phyloP scores from a whole-genome alignment of 2,113 vertebrate genomes.

The Petrocephalus microphthalmus region DNA sequence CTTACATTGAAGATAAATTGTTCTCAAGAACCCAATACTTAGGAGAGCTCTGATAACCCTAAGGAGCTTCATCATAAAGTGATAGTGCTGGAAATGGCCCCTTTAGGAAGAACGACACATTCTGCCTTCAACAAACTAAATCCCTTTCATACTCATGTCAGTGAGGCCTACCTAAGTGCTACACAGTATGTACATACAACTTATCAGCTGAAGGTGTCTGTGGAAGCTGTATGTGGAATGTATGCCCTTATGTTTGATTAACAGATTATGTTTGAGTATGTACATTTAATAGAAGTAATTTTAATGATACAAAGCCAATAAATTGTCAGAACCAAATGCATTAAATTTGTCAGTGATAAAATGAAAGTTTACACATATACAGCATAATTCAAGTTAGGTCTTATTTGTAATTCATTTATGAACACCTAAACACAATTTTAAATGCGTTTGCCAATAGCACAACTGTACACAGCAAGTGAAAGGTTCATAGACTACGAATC shows the following conservation, averaged over 20 bases:
- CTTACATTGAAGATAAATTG: neutral
- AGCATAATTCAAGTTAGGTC: neutral
- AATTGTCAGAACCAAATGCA: neutral
- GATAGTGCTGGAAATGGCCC: neutral
- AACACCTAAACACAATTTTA: neutral
- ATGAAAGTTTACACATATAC: neutral
- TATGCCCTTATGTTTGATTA: neutral
- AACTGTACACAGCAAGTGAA: neutral
- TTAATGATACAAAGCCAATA: neutral
- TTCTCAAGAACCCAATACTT: neutral
- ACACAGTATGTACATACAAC: neutral
- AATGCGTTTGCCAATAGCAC: neutral
- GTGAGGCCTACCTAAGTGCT: neutral
- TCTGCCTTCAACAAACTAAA: neutral
- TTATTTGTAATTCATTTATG: neutral
- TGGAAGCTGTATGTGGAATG: neutral
- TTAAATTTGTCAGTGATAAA: neutral
- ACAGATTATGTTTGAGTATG: neutral
- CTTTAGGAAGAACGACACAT: neutral
- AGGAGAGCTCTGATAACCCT: neutral
- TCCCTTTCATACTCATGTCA: neutral
- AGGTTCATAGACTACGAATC: neutral
- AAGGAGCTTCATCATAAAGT: neutral
- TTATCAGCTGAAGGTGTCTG: neutral
- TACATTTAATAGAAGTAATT: neutral